Base-by-base conservation (phyloP, 2,888 invertebrate species). In the Pandemis heparana region DNA sequence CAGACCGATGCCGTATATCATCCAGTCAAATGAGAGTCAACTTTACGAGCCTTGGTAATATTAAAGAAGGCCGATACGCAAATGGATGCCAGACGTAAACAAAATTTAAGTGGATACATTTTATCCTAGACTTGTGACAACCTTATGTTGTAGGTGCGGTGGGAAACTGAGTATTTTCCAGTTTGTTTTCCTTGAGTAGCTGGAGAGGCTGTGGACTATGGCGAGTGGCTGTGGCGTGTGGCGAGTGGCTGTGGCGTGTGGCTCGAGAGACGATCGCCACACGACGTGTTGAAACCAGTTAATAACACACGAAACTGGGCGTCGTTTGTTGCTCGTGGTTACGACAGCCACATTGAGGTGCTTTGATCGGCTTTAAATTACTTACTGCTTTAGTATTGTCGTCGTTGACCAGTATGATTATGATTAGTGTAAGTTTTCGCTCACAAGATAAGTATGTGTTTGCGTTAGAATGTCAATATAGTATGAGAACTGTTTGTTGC, bases 121-220 rank as follows among this genome's bases (percentile, higher is more conserved):
- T 51, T 3, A 0, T 0, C 16, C n/a, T 16, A n/a, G 16, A 9
- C 56, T 10, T 23, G 56, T 56, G 56, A 9, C 56, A 56, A 56
- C 56, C 56, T 56, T 56, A 4, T 9, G 10, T 23, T n/a, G 56
- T 23, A 23, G 56, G 18, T 18, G 53, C 56, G 56, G 23, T 56
- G 46, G 60, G 14, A 60, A 62, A 62, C 41, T 41, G 62, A 41
- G 41, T 61, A 61, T 62, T 62, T 41, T 41, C 14, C 62, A 41
- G n/a, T 60, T 60, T 60, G 60, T 38, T 60, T 60, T 56, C 56
- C 56, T 53, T 18, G 56, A 56, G 23, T 53, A 18, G 18, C 53
- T 9, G 18, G 5, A 16, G 51, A 51, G 46, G 10, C 4, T 46
- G 46, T 46, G 46, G 46, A 10, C 14, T 46, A n/a, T n/a, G 18